Evolutionary conservation across 2,113 vertebrate genomes (phyloP).

Genomic region (Corythornis madagascariensis): DNA sequence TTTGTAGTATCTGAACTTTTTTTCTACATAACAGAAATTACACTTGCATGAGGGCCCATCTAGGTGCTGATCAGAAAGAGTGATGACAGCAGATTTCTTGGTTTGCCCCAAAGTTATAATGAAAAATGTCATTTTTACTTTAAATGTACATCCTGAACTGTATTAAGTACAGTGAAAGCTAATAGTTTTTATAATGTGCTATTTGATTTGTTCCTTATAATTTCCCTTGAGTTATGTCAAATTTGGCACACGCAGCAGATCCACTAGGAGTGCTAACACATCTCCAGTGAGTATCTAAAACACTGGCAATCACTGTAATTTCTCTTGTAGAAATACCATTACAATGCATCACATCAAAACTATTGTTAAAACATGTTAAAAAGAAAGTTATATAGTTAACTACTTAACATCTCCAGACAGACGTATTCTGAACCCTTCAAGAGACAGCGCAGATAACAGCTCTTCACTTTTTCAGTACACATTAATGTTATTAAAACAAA

Average conservation of each 20-base stretch:
- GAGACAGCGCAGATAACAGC: background rate
- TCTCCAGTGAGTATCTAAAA: slow-evolving; percentile 38
- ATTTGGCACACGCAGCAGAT: slow-evolving; percentile 30
- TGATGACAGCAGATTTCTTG: background rate
- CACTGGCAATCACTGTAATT: slow-evolving; percentile 9
- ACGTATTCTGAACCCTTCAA: background rate
- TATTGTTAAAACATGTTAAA: slow-evolving; percentile 51
- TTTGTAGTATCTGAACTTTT: background rate
- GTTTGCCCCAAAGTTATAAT: background rate
- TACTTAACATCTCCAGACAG: background rate
- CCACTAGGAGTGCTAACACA: slow-evolving; percentile 27
- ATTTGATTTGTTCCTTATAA: slow-evolving; percentile 12
- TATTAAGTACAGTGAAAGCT: slow-evolving; percentile 11
- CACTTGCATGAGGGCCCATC: background rate
- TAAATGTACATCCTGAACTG: background rate
- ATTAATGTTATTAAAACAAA: background rate
- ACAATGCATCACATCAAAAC: slow-evolving; percentile 15
- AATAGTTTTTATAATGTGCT: slow-evolving; percentile 1
- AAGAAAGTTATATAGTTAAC: background rate
- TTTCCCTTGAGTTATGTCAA: slow-evolving; percentile 15
- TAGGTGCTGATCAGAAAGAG: background rate
- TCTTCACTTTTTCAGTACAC: background rate
- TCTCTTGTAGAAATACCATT: slow-evolving; percentile 32
- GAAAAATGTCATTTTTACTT: slow-evolving; percentile 5
- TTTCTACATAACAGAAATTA: background rate